Percentiles rank a stretch among this genome's conserved stretches.
Evolutionary conservation across 2,888 invertebrate genomes (phyloP).

Genomic region (Caenorhabditis angaria): DNA sequence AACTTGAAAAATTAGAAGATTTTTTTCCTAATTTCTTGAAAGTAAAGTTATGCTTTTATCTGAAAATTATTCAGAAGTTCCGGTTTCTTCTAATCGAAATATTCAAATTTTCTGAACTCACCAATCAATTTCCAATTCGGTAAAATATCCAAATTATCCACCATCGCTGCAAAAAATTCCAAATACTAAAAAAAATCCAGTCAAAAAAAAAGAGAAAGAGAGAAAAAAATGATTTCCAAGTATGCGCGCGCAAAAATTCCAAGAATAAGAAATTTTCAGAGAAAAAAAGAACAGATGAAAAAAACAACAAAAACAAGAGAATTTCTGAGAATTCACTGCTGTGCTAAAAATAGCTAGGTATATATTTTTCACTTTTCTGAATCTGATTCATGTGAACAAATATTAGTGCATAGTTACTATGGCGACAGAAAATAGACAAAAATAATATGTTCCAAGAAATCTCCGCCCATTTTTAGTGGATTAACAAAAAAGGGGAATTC

Average conservation of each 20-base stretch:
- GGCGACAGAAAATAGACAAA: not conserved
- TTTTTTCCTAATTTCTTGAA: too few relatives aligned
- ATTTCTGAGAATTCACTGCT: not conserved
- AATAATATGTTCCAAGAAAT: not conserved
- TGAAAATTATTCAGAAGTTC: too few relatives aligned
- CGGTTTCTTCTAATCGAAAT: too few relatives aligned
- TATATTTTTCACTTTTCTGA: not conserved
- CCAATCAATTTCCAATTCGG: constrained; percentile 12
- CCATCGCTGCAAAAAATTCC: too few relatives aligned
- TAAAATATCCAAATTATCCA: not conserved
- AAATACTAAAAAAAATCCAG: not conserved
- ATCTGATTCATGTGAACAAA: not conserved
- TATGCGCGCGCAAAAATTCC: not conserved
- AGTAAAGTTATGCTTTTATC: too few relatives aligned
- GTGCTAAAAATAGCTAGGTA: not conserved
- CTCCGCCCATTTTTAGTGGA: not conserved
- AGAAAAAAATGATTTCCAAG: not conserved
- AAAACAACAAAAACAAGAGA: constrained; percentile 1
- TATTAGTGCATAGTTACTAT: not conserved
- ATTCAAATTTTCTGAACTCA: too few relatives aligned
- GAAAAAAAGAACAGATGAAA: not conserved
- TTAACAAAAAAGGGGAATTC: not conserved
- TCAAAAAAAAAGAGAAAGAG: not conserved
- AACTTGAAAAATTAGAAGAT: too few relatives aligned
- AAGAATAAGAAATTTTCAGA: not conserved